Evolutionary conservation across 2,888 invertebrate genomes (phyloP).

Genomic region (Protodeltote pygarga): DNA sequence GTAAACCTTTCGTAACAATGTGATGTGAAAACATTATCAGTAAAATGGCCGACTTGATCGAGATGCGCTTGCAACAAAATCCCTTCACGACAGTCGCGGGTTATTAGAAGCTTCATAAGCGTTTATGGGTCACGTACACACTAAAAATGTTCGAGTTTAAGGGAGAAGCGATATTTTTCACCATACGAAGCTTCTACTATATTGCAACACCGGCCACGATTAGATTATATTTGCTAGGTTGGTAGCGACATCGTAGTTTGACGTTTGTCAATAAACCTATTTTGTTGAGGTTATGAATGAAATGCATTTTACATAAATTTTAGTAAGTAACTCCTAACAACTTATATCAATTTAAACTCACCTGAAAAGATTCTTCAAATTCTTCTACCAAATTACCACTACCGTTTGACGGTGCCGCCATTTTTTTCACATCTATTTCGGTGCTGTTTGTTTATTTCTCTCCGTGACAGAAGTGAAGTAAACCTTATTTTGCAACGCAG

Average conservation of each 20-base stretch:
- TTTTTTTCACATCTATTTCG: constrained; percentile 60
- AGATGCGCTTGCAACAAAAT: constrained; percentile 81
- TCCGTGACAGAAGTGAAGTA: constrained; percentile 42
- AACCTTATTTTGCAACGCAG: constrained; percentile 21
- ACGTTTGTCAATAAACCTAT: constrained; percentile 62
- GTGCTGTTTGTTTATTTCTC: constrained; percentile 44
- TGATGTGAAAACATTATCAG: constrained; percentile 82
- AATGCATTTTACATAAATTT: constrained; percentile 28
- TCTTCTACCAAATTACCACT: constrained; percentile 95
- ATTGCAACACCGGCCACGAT: constrained; percentile 67
- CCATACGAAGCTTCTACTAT: constrained; percentile 76
- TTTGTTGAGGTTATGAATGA: constrained; percentile 64
- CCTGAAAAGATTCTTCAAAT: constrained; percentile 96
- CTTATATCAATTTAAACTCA: constrained; percentile 62
- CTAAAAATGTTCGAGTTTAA: constrained; percentile 56
- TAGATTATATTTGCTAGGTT: constrained; percentile 67
- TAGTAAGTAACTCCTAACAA: background rate
- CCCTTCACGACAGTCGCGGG: constrained; percentile 60
- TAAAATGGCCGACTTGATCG: constrained; percentile 83
- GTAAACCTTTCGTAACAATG: constrained; percentile 67
- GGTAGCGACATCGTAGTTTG: constrained; percentile 66
- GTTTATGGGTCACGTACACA: constrained; percentile 83
- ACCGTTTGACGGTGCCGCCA: constrained; percentile 94
- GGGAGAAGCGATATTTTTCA: constrained; percentile 56
- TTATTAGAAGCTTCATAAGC: constrained; percentile 75